These are phyloP conservation scores for Philotrypesis tridentata DNA, from an alignment of 1,140 invertebrate genomes.

Conservation along the genomic window DNA sequence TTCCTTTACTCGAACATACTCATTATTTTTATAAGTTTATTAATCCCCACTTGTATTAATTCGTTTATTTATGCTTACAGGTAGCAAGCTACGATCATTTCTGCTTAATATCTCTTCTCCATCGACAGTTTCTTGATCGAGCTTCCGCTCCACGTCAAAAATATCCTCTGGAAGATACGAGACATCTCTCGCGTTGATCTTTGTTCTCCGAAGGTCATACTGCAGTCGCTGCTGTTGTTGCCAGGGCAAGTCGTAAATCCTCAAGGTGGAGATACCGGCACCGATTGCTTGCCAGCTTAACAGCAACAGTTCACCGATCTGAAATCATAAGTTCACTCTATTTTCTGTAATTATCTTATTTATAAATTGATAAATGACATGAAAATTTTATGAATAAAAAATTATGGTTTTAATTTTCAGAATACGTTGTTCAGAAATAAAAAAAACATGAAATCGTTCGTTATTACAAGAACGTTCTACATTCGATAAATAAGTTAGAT, in stretches of 20 bases:
- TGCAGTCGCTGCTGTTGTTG: neutral
- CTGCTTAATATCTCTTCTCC: slow-evolving; percentile 44
- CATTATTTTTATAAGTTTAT: no score
- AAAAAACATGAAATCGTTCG: no score
- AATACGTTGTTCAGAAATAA: no score
- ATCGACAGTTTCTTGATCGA: neutral
- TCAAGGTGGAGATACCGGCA: neutral
- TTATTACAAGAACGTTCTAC: no score
- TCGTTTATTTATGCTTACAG: slow-evolving; percentile 49
- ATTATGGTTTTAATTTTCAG: no score
- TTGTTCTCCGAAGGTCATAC: neutral
- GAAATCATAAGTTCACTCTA: slow-evolving; percentile 18
- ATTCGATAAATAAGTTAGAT: no score
- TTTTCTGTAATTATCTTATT: no score
- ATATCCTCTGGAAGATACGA: slow-evolving; percentile 6
- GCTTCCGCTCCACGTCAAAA: neutral
- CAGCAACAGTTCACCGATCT: slow-evolving; percentile 48
- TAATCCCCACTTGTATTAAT: neutral
- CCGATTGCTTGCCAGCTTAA: neutral
- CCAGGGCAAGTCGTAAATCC: neutral
- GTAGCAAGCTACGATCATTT: slow-evolving; percentile 53
- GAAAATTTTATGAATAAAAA: neutral
- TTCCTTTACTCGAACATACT: no score
- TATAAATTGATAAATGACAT: no score
- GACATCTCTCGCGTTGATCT: neutral